Evolutionary conservation across 2,113 vertebrate species (phyloP).

Genomic region (Pteropus alecto): DNA sequence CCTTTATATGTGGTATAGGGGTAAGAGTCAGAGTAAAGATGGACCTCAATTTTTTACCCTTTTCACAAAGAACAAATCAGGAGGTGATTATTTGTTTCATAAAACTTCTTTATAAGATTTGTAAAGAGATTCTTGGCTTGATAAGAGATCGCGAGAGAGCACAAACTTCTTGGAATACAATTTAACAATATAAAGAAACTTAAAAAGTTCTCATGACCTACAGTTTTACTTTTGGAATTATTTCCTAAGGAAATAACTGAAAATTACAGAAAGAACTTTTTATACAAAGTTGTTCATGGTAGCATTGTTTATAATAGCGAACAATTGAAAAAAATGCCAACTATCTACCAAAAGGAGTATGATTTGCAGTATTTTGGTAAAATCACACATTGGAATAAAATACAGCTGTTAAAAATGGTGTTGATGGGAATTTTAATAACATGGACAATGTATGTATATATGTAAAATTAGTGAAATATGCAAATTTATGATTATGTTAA

Average conservation of each 20-base stretch:
- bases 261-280: conserved; percentile 10
- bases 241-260: conserved; percentile 47
- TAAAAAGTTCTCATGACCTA: conserved; percentile 5
- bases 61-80: background rate
- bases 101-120: background rate
- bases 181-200: conserved; percentile 12
- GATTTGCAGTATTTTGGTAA: background rate
- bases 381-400: background rate
- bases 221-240: conserved; percentile 23
- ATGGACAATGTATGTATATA: background rate
- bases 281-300: background rate
- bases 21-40: background rate
- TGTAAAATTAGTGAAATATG: background rate
- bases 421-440: background rate
- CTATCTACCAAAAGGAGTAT: background rate
- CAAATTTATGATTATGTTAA: conserved; percentile 4
- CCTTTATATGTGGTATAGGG: background rate
- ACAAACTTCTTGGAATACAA: background rate
- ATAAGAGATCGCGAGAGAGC: background rate
- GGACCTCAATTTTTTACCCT: background rate
- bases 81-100: background rate
- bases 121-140: background rate
- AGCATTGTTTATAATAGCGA: background rate
- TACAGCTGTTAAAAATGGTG: background rate
- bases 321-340: background rate